Evolutionary conservation across 2,888 invertebrate genomes (phyloP), one percentile per base, ranked within the genome.

Genomic region (Toxonevra muliebris): DNA sequence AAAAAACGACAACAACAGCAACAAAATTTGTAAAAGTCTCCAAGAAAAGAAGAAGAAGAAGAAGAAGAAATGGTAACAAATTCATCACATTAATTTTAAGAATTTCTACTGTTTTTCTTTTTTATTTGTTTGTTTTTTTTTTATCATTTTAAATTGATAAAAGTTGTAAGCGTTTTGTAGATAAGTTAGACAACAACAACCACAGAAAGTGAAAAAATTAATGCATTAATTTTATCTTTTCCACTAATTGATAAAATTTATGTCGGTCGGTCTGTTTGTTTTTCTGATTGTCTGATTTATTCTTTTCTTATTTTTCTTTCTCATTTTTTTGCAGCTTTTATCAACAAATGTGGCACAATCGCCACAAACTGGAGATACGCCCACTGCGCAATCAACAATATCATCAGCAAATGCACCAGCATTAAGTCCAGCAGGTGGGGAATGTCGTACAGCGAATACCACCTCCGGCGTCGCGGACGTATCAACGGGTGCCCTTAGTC

Each of bases 381-480:
- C 77, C 57, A 79, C 73, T 68, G 77, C 71, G 61, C 69, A 69
- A 50, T 71, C 73, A 61, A 70, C 78, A 65, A 71, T 77, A 74
- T 74, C 76, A 72, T 77, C 79, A 73, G 77, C 78, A 69, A 80
- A 80, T 76, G 79, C 75, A 65, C 76, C 81, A 48, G 74, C 79
- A 15, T 74, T 79, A 13, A 82, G 83, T 73, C 80, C 82, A 10
- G 70, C 79, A 68, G 80, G 80, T 59, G 78, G 76, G 62, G 84
- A 84, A 82, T 92, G 92, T 87, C 91, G 78, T 65, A 50, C 73
- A 53, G 52, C 91, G 91, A 75, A 92, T 91, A 90, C 90, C 63
- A 88, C 91, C 66, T 91, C 90, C 80, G 91, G 91, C 58, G 90
- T 90, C 74, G 89, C 89, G 55, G 91, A 90, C 75, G 89, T 90